Base-by-base conservation (phyloP, 1,140 invertebrate genomes). In the Drosophila pandora region DNA sequence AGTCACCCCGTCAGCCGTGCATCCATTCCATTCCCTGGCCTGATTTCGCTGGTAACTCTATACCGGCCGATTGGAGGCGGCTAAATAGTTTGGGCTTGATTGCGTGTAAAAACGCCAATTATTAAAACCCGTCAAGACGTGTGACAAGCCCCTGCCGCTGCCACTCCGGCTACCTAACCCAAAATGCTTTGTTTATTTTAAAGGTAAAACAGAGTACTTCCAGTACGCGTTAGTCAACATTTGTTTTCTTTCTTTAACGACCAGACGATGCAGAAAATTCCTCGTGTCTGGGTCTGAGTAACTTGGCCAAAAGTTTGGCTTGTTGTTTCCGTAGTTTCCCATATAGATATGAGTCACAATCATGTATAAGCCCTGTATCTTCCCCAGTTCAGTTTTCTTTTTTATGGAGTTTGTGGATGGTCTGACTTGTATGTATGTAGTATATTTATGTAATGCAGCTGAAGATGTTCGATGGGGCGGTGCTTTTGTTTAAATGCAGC, bases 221-320 rank as follows among this genome's bases (percentile, higher is more conserved):
- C 4, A 22, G 49, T 55, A 22, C 21, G 17, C 3, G 49, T 55
- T 60, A 59, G 45, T 53, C 48, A 80, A 72, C 79, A 76, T 65
- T 80, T 80, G 77, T 80, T 71, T 56, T 70, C 56, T n/a, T n/a
- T 62, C 61, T 72, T 67, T 28, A 55, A 32, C 17, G 52, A n/a
- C 58, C 4, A 43, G 32, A 22, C 71, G 45, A 49, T 23, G 37
- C 58, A 9, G 34, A 50, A 63, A 50, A 25, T 67, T 67, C 48
- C 13, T 47, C 47, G 9, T 47, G 12, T 57, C 55, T 57, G 17
- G 17, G 17, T 28, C 25, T 28, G 28, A 13, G 25, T 21, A 2
- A 22, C 34, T 37, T 37, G 34, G 34, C 10, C 10, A 12, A 37
- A 37, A 60, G 53, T 28, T 25, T 13, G 2, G 30, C 34, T 23